These are phyloP conservation scores for Oxystoma pomonae DNA, from an alignment of 2,888 invertebrate species.

Conservation along the genomic window DNA sequence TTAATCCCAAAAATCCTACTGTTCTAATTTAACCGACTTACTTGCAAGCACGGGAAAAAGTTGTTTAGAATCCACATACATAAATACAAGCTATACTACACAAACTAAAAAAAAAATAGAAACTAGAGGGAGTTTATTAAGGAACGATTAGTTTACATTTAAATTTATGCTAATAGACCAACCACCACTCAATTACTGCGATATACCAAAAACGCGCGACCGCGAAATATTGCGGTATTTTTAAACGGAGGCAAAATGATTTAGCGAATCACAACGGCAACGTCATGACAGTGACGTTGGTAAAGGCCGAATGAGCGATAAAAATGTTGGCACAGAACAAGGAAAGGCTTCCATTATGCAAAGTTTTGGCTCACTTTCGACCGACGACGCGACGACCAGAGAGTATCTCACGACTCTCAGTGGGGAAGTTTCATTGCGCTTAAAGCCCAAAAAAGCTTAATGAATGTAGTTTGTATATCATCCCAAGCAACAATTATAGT, in stretches of 20 bases:
- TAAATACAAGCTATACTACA: conserved; percentile 10
- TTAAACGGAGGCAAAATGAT: too few relatives aligned
- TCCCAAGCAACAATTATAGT: too few relatives aligned
- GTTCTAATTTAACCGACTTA: too few relatives aligned
- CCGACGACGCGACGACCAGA: too few relatives aligned
- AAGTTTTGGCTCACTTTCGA: too few relatives aligned
- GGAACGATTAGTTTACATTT: neutral
- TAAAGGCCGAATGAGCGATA: neutral
- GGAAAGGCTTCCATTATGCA: too few relatives aligned
- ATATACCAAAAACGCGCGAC: neutral
- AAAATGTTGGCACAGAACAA: conserved; percentile 1
- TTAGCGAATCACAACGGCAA: neutral
- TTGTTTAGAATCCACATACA: conserved; percentile 16
- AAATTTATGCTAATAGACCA: neutral
- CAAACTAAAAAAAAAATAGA: conserved; percentile 7
- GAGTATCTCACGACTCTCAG: too few relatives aligned
- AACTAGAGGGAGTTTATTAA: neutral
- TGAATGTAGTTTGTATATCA: too few relatives aligned
- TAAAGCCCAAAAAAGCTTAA: too few relatives aligned
- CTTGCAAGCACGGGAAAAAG: conserved; percentile 14
- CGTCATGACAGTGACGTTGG: neutral
- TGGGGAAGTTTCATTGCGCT: too few relatives aligned
- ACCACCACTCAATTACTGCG: neutral
- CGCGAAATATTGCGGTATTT: neutral
- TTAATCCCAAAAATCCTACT: too few relatives aligned